Percentiles rank a stretch among this genome's conserved stretches.
phyloP scores from a whole-genome alignment of 2,888 invertebrate genomes.

The Melanotus villosus region DNA sequence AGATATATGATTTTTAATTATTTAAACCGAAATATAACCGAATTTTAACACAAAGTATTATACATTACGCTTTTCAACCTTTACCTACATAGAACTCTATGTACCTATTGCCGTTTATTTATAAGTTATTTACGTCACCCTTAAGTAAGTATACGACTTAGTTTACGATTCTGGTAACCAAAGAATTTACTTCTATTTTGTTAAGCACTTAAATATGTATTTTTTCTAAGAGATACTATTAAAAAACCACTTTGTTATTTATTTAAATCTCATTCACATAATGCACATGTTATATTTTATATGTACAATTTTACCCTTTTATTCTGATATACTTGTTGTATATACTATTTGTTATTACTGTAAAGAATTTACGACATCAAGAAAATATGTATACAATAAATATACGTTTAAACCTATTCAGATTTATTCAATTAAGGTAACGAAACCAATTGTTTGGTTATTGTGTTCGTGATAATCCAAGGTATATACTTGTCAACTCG shows the following conservation, averaged over 20 bases:
- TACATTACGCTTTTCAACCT: constrained; percentile 10
- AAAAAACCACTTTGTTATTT: constrained; percentile 22
- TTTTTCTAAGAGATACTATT: constrained; percentile 11
- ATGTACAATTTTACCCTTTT: constrained; percentile 13
- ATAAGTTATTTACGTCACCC: neutral
- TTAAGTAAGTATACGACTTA: constrained; percentile 15
- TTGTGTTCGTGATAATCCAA: constrained; percentile 75
- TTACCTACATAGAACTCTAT: constrained; percentile 9
- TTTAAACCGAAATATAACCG: neutral
- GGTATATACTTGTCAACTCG: constrained; percentile 79
- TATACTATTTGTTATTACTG: constrained; percentile 36
- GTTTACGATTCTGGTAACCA: constrained; percentile 11
- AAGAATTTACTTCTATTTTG: constrained; percentile 11
- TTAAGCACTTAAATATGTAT: constrained; percentile 18
- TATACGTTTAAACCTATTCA: constrained; percentile 21
- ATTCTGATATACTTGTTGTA: constrained; percentile 23
- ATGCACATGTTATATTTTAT: constrained; percentile 27
- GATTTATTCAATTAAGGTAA: constrained; percentile 18
- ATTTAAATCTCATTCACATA: constrained; percentile 36
- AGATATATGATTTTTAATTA: neutral
- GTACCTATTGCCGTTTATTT: neutral
- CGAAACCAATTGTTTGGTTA: constrained; percentile 57
- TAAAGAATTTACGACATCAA: constrained; percentile 31
- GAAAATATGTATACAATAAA: constrained; percentile 35
- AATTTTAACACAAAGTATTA: constrained; percentile 17